These are phyloP conservation scores for Cheilosia grossa DNA, from an alignment of 2,888 invertebrate genomes.

Conservation along the genomic window DNA sequence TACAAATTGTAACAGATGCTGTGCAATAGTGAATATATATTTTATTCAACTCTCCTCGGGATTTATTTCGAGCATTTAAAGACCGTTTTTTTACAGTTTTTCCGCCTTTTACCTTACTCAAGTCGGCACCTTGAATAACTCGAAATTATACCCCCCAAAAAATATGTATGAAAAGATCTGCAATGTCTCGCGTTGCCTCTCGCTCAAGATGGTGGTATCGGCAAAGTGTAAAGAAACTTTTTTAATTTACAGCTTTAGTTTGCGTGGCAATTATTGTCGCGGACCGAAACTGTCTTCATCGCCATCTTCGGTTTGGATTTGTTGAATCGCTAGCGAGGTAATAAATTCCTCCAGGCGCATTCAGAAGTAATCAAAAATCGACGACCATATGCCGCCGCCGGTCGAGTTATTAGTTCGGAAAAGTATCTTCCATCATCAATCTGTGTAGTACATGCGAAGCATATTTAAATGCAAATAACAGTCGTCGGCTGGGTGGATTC, in stretches of 20 bases:
- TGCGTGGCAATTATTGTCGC: slow-evolving; percentile 56
- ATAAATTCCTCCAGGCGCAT: slow-evolving; percentile 65
- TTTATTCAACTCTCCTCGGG: slow-evolving; percentile 54
- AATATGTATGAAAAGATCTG: slow-evolving; percentile 1
- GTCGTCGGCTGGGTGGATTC: slow-evolving; percentile 10
- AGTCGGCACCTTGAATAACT: background rate
- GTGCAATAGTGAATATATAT: slow-evolving; percentile 66
- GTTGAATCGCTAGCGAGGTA: slow-evolving; percentile 28
- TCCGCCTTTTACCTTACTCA: slow-evolving; percentile 4
- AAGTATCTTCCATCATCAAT: slow-evolving; percentile 20
- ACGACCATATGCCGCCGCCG: slow-evolving; percentile 65
- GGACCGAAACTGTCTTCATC: slow-evolving; percentile 13
- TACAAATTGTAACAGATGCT: slow-evolving; percentile 72
- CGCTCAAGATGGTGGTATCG: slow-evolving; percentile 53
- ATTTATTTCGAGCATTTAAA: slow-evolving; percentile 65
- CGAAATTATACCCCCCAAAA: slow-evolving; percentile 23
- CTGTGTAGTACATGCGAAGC: slow-evolving; percentile 8
- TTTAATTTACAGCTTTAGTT: slow-evolving; percentile 72
- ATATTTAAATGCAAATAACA: slow-evolving; percentile 43
- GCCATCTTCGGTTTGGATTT: slow-evolving; percentile 15
- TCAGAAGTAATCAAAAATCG: slow-evolving; percentile 65
- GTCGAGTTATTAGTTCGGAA: background rate
- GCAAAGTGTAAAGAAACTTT: slow-evolving; percentile 59
- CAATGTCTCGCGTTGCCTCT: slow-evolving; percentile 38
- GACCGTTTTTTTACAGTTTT: slow-evolving; percentile 57